Evolutionary conservation across 2,113 vertebrate species (phyloP).

Genomic region (Corythornis cristatus): DNA sequence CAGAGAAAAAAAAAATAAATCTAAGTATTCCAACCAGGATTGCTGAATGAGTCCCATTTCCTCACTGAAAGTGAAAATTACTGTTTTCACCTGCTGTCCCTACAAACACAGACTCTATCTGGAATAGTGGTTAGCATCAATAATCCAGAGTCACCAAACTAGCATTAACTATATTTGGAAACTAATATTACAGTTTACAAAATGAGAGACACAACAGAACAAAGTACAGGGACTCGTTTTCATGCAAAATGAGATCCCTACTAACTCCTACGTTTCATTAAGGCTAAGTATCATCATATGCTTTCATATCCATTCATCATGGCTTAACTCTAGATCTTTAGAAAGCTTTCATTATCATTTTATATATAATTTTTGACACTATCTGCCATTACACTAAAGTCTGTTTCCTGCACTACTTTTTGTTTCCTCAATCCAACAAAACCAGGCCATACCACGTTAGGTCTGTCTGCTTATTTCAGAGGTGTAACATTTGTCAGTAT

Average conservation of each 20-base stretch:
- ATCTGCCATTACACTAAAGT: not conserved
- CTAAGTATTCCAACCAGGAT: not conserved
- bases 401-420: not conserved
- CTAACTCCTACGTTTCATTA: not conserved
- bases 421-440: not conserved
- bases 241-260: not conserved
- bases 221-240: accelerated
- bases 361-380: not conserved
- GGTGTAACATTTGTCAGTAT: not conserved
- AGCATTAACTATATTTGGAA: not conserved
- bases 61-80: not conserved
- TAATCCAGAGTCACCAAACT: not conserved
- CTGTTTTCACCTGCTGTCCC: not conserved
- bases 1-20: not conserved
- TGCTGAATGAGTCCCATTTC: not conserved
- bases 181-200: not conserved
- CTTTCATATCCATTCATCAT: not conserved
- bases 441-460: not conserved
- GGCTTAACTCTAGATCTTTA: not conserved
- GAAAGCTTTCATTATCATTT: not conserved
- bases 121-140: not conserved
- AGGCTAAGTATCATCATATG: not conserved
- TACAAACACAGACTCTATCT: not conserved
- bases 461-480: not conserved
- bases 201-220: not conserved